Conservation (phyloP, 64 coral and sea anemone species). For the Exaiptasia diaphana region DNA sequence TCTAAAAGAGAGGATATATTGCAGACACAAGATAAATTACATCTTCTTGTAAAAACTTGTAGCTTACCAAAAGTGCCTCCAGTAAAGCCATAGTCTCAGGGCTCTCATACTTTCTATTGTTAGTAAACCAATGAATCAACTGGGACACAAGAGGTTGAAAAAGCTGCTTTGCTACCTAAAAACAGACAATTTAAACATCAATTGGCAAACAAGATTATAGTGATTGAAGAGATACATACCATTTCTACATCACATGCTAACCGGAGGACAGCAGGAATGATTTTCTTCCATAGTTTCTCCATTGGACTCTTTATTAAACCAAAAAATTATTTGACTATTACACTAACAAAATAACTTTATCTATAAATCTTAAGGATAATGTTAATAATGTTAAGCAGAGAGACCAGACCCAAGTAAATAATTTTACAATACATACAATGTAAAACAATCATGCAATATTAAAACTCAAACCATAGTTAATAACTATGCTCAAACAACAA, state of each 20-base stretch:
- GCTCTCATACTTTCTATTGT: slow-evolving; percentile 95
- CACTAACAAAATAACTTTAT: neutral
- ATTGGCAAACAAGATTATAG: no score
- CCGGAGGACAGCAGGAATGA: slow-evolving; percentile 76
- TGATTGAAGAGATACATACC: slow-evolving; percentile 50
- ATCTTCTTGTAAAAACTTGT: no score
- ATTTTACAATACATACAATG: no score
- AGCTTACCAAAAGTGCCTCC: slow-evolving; percentile 76
- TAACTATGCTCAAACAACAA: no score
- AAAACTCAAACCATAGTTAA: no score
- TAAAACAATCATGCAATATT: no score
- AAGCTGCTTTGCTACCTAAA: slow-evolving; percentile 87
- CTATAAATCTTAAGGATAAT: no score
- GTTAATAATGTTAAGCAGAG: neutral
- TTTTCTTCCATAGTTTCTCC: slow-evolving; percentile 85
- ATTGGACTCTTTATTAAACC: slow-evolving; percentile 67
- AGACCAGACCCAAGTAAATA: neutral
- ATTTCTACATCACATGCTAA: slow-evolving; percentile 97
- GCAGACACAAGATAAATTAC: no score
- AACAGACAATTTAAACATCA: no score
- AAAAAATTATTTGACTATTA: no score
- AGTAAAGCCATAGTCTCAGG: slow-evolving; percentile 86
- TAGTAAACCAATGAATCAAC: slow-evolving; percentile 98
- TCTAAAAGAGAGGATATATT: no score
- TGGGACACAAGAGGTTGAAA: slow-evolving; percentile 90